phyloP scores from a whole-genome alignment of 2,888 invertebrate species.

The Parnassius mnemosyne region DNA sequence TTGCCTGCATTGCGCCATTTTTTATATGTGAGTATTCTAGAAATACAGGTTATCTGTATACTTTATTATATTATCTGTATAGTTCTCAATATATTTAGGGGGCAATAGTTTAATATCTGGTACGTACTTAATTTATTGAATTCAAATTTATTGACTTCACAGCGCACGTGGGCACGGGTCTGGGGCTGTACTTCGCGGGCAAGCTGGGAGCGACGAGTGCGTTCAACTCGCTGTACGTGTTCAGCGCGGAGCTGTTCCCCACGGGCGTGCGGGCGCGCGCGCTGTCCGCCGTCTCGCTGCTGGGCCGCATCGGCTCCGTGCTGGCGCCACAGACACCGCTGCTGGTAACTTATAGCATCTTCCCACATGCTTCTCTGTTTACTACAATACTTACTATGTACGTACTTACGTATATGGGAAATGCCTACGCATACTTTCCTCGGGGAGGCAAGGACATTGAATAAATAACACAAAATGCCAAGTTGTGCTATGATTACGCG shows the following conservation, averaged over 20 bases:
- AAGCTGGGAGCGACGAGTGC: slow-evolving; percentile 84
- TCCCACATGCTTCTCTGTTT: no score
- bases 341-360: slow-evolving; percentile 61
- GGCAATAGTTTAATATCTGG: no score
- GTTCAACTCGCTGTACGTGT: slow-evolving; percentile 84
- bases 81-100: no score
- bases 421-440: no score
- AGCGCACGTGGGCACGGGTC: slow-evolving; percentile 45
- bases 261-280: slow-evolving; percentile 84
- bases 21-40: slow-evolving; percentile 50
- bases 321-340: slow-evolving; percentile 86
- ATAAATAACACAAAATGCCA: no score
- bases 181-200: slow-evolving; percentile 80
- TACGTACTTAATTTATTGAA: no score
- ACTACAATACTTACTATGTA: neutral
- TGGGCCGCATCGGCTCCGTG: slow-evolving; percentile 85
- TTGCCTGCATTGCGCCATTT: slow-evolving; percentile 59
- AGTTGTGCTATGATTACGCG: no score
- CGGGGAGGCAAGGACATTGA: no score
- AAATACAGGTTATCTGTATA: neutral
- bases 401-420: no score
- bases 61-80: no score
- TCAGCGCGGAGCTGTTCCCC: slow-evolving; percentile 86
- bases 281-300: slow-evolving; percentile 84
- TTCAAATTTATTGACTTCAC: neutral